Conservation (phyloP, 2,113 vertebrate species). For the Aldabrachelys gigantea region DNA sequence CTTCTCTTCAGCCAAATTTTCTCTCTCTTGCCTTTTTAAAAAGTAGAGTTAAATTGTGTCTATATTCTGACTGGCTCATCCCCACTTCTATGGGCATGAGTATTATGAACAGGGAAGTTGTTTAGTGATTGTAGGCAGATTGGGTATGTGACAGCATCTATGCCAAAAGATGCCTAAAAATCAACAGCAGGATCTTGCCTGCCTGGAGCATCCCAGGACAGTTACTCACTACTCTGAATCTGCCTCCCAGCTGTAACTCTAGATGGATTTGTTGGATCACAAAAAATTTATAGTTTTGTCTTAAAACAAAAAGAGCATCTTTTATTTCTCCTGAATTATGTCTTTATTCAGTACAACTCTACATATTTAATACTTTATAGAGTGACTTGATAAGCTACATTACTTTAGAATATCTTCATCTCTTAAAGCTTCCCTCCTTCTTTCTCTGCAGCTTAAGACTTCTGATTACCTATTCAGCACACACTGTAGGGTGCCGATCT, state of each 20-base stretch:
- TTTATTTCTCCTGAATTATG: not conserved
- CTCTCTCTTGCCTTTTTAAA: not conserved
- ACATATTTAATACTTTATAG: not conserved
- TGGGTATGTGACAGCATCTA: not conserved
- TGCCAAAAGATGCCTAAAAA: not conserved
- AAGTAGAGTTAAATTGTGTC: not conserved
- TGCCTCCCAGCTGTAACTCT: not conserved
- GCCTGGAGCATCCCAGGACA: fast-evolving
- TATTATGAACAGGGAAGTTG: not conserved
- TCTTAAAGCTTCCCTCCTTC: not conserved
- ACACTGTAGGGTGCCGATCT: slow-evolving; percentile 49
- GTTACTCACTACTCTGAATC: not conserved
- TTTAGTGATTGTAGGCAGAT: not conserved
- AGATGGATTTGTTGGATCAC: not conserved
- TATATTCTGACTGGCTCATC: not conserved
- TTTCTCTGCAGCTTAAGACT: slow-evolving; percentile 25
- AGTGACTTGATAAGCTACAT: not conserved
- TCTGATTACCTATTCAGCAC: slow-evolving; percentile 49
- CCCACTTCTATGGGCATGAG: not conserved
- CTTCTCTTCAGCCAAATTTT: not conserved
- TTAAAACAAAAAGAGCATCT: not conserved
- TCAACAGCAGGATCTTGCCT: fast-evolving
- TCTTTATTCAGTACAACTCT: not conserved
- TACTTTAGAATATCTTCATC: not conserved
- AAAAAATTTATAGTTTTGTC: not conserved